Base-by-base conservation (phyloP, 2,797 vertebrate genomes). In the Vipera ursinii region DNA sequence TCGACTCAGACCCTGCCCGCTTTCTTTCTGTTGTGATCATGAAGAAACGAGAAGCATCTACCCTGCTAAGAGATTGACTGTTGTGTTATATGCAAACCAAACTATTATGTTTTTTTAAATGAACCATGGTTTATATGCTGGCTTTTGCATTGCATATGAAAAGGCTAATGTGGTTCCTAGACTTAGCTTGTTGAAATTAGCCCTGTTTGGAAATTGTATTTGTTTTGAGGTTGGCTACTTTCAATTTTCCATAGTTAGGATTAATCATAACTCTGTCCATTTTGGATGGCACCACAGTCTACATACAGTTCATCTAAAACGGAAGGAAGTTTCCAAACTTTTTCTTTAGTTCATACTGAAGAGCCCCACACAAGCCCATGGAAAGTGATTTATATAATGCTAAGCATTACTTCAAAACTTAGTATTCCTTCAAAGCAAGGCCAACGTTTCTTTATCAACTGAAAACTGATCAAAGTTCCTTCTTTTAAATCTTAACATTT, bases 391-490 rank as follows among this genome's bases (percentile, higher is more conserved):
- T 82, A 22, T 44, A 51, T 59, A 24, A 53, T 63, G 78, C 28
- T 63, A n/a, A 91, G 24, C 8, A 51, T 12, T 51, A 10, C n/a
- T 69, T 69, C n/a, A 32, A 69, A 69, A 20, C 86, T 88, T 92
- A 78, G 10, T 28, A 44, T 57, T 88, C 12, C 9, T 4, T 55
- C 48, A 24, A 26, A 65, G 4, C 4, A 2, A 60, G 28, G 26
- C 38, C 32, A 78, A 78, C 4, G 55, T 61, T 90, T 93, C 95
- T 86, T 94, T 61, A 92, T 93, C 88, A 92, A 93, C 93, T 95
- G 94, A 95, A 94, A 95, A 95, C 89, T 90, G 93, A 96, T 88
- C 93, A 94, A 48, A 90, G 82, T 53, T 96, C 89, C 91, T 63
- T 82, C 44, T 82, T 82, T 82, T 48, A 44, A 82, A 48, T 48